Evolutionary conservation across 1,140 invertebrate species (phyloP), one percentile per base, ranked within the genome.

Genomic region (Trinorchestia longiramus): DNA sequence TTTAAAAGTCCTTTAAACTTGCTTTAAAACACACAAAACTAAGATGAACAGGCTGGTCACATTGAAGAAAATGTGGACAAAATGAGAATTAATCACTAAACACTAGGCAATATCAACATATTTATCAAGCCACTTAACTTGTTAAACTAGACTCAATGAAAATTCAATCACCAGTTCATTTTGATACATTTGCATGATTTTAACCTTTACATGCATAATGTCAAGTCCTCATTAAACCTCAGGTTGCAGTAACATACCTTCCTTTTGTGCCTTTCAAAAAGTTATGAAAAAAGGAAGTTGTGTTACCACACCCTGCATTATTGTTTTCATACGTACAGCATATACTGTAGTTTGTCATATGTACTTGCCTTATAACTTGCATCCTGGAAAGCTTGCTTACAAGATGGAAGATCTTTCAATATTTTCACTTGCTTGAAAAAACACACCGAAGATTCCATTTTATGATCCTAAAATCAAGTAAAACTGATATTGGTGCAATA

Each of bases 371-470:
- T 4, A 28, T 94, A n/a, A 94, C 43, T 94, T 94, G 40, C 28
- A 15, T 45, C 40, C 36, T 47, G 41, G 28, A 94, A 94, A 94
- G 44, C 41, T 45, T 94, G 36, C 40, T 47, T 43, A 47, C 92
- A 94, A 11, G 92, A 94, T 47, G 92, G 44, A 40, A 40, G n/a
- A n/a, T 43, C 43, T 94, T 94, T 94, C 43, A 94, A 40, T 40
- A 45, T 43, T n/a, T 94, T 94, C 8, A 94, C 92, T 47, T 94
- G 92, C 92, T 94, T 47, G 11, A 47, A 94, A 40, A 94, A 94
- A 19, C n/a, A 41, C 42, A 15, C 23, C 6, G 88, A 90, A 42
- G 88, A 90, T 43, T 90, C 88, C 88, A 90, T 90, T 42, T 77
- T 36, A 36, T 23, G 28, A 19, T 23, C 15, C 28, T 77, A 15